Percentiles rank a stretch among this genome's conserved stretches.
These are phyloP conservation scores for Taurulus bubalis DNA, from an alignment of 2,113 vertebrate species.

Conservation along the genomic window DNA sequence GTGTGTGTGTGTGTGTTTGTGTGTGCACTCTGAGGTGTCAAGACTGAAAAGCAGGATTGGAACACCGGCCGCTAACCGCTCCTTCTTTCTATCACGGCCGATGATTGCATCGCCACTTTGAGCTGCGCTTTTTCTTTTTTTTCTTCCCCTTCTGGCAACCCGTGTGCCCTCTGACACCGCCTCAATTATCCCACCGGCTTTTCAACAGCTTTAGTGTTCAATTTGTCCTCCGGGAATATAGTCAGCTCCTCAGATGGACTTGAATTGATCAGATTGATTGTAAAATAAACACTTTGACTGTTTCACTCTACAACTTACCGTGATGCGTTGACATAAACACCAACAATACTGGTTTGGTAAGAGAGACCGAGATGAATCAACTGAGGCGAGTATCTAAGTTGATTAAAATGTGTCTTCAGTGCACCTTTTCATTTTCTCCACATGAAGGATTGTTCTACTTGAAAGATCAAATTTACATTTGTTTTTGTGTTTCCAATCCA, in stretches of 20 bases:
- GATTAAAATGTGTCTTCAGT: too few species aligned
- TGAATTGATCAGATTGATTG: not conserved
- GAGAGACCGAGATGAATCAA: too few species aligned
- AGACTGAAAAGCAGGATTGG: constrained; percentile 51
- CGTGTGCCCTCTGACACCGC: constrained; percentile 53
- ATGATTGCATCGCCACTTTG: constrained; percentile 62
- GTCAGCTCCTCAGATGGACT: constrained; percentile 11
- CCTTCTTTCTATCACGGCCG: constrained; percentile 51
- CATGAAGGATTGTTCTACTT: too few species aligned
- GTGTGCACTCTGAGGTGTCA: too few species aligned
- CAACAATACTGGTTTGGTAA: too few species aligned
- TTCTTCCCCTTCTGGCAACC: constrained; percentile 22
- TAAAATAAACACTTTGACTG: not conserved
- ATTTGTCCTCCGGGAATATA: constrained; percentile 36
- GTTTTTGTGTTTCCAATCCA: not conserved
- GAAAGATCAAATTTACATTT: too few species aligned
- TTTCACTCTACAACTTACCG: too few species aligned
- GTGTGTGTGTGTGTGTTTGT: not conserved
- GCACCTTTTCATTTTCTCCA: too few species aligned
- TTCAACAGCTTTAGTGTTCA: constrained; percentile 19
- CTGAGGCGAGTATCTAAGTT: too few species aligned
- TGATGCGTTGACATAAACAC: too few species aligned
- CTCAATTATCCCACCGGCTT: constrained; percentile 50
- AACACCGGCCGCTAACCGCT: constrained; percentile 27
- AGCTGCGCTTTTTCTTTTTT: not conserved